These are phyloP conservation scores for Eudemis profundana DNA, from an alignment of 2,888 invertebrate species.

Conservation along the genomic window DNA sequence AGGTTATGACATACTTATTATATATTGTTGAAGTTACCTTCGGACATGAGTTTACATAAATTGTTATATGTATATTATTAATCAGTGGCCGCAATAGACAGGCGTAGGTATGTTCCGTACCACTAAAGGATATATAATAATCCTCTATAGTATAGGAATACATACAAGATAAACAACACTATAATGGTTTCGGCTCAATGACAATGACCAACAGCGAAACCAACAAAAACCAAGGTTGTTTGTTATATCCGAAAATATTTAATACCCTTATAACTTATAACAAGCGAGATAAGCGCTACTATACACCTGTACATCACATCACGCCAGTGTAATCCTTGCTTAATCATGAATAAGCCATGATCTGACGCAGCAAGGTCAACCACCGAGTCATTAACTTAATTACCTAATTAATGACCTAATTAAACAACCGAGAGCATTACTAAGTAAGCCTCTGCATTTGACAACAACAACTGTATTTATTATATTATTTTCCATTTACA, in stretches of 20 bases:
- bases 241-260: constrained; percentile 4
- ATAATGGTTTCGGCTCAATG: not conserved
- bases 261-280: not conserved
- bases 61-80: no score
- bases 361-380: constrained; percentile 25
- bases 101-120: no score
- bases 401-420: constrained; percentile 2
- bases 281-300: constrained; percentile 1
- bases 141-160: no score
- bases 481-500: not conserved
- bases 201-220: not conserved
- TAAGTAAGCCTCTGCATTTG: constrained; percentile 2
- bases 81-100: no score
- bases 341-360: constrained; percentile 23
- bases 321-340: constrained; percentile 22
- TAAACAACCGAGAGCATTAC: constrained; percentile 14
- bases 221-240: constrained; percentile 21
- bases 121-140: no score
- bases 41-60: no score
- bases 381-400: constrained; percentile 10
- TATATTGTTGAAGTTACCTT: no score
- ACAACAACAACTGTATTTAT: not conserved
- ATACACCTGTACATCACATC: no score
- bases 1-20: no score
- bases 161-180: not conserved